Percentiles rank a stretch among this genome's conserved stretches.
phyloP scores from a whole-genome alignment of 2,113 vertebrate species.

The Syngnathus scovelli region DNA sequence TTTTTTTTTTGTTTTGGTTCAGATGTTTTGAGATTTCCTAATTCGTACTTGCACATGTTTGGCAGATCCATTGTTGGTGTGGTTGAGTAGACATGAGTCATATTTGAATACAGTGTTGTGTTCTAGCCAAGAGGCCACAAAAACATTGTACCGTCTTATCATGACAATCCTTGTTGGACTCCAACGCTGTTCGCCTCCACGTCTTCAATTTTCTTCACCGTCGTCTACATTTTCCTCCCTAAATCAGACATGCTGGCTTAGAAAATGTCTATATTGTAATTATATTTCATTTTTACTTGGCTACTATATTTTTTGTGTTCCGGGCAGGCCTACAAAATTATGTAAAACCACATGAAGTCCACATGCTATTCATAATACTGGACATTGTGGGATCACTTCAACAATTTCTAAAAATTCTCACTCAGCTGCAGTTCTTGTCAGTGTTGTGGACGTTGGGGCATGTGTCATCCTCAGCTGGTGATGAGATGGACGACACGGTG shows the following conservation, averaged over 20 bases:
- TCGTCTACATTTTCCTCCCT: slow-evolving; percentile 64
- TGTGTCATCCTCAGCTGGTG: slow-evolving; percentile 25
- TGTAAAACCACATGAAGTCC: slow-evolving; percentile 60
- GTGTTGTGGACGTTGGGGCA: slow-evolving; percentile 29
- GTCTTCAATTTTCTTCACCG: slow-evolving; percentile 63
- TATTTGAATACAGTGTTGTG: slow-evolving; percentile 48
- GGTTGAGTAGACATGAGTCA: slow-evolving; percentile 40
- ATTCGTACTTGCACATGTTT: slow-evolving; percentile 34
- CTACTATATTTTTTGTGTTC: slow-evolving; percentile 41
- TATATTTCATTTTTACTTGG: slow-evolving; percentile 63
- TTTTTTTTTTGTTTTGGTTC: slow-evolving; percentile 14
- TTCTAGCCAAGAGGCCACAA: slow-evolving; percentile 47
- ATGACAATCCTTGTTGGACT: slow-evolving; percentile 58
- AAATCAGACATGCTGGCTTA: slow-evolving; percentile 63
- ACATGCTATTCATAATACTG: slow-evolving; percentile 55
- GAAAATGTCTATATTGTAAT: slow-evolving; percentile 61
- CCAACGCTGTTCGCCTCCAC: slow-evolving; percentile 63
- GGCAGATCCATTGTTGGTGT: slow-evolving; percentile 35
- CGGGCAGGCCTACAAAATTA: slow-evolving; percentile 53
- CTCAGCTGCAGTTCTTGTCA: slow-evolving; percentile 39
- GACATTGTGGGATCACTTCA: slow-evolving; percentile 40
- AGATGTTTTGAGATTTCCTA: slow-evolving; percentile 36
- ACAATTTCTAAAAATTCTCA: slow-evolving; percentile 24
- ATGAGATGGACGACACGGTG: slow-evolving; percentile 15
- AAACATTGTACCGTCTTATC: slow-evolving; percentile 50